A percentile compares a stretch with the other conserved stretches of the same genome.
Evolutionary conservation across 2,888 invertebrate species (phyloP).

Genomic region (Phalangium opilio): DNA sequence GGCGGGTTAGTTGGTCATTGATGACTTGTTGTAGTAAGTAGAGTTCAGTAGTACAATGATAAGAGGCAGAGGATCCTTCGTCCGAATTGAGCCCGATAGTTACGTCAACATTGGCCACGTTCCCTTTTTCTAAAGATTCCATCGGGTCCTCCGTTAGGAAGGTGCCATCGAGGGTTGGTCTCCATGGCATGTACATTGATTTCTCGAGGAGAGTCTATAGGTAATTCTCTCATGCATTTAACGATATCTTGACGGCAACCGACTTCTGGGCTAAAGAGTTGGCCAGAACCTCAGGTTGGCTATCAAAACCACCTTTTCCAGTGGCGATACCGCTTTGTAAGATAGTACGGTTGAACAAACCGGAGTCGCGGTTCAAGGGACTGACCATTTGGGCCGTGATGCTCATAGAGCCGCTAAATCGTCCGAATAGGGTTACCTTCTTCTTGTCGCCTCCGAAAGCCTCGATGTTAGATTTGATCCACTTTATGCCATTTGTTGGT

Average conservation of each 20-base stretch:
- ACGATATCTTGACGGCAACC: slow-evolving; percentile 4
- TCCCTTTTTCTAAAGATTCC: slow-evolving; percentile 10
- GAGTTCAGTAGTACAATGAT: slow-evolving; percentile 21
- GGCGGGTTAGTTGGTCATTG: slow-evolving; percentile 9
- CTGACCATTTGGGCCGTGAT: slow-evolving; percentile 21
- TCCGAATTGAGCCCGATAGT: slow-evolving; percentile 23
- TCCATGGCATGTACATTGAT: slow-evolving; percentile 22
- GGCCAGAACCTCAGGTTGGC: slow-evolving; percentile 14
- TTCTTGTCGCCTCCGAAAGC: slow-evolving; percentile 26
- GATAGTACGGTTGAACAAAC: slow-evolving; percentile 22
- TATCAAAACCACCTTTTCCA: slow-evolving; percentile 21
- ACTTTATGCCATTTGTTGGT: slow-evolving; percentile 28
- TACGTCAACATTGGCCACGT: slow-evolving; percentile 16
- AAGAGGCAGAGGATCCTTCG: slow-evolving; percentile 25
- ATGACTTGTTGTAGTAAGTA: slow-evolving; percentile 17
- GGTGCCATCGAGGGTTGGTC: slow-evolving; percentile 23
- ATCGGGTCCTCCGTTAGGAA: slow-evolving; percentile 22
- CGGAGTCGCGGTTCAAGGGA: slow-evolving; percentile 8
- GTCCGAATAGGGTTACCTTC: slow-evolving; percentile 27
- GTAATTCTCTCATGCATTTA: slow-evolving; percentile 18
- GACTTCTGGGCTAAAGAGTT: slow-evolving; percentile 9
- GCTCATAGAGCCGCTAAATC: slow-evolving; percentile 27
- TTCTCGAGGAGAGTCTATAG: slow-evolving; percentile 17
- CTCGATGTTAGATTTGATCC: slow-evolving; percentile 24
- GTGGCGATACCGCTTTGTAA: slow-evolving; percentile 25